Conservation (phyloP, 2,113 vertebrate species). For the Perca schrenkii region DNA sequence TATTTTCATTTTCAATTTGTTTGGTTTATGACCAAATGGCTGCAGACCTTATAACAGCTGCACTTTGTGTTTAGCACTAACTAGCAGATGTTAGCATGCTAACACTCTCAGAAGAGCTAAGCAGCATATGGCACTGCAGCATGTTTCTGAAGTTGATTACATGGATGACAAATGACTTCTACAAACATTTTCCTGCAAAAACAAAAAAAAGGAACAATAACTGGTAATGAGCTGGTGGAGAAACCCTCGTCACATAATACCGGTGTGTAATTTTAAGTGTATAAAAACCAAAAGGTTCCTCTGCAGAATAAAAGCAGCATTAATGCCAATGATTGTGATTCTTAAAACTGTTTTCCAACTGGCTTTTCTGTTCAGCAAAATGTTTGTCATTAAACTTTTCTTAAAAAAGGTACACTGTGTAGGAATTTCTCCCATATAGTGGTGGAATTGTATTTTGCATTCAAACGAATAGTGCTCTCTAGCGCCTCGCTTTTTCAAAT, state of each 20-base stretch:
- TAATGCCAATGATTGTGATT: background rate
- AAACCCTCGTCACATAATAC: background rate
- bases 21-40: background rate
- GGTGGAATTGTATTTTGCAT: no score
- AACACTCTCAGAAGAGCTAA: background rate
- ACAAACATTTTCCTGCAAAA: background rate
- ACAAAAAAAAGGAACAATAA: background rate
- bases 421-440: no score
- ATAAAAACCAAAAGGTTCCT: background rate
- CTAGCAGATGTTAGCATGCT: background rate
- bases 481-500: no score
- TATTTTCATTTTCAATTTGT: background rate
- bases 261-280: no score
- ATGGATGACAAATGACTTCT: no score
- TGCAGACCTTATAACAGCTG: background rate
- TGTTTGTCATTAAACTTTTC: conserved; percentile 28
- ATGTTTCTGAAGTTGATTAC: background rate
- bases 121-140: background rate
- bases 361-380: conserved; percentile 7
- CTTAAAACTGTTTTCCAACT: background rate
- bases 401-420: no score
- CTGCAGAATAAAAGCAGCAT: background rate
- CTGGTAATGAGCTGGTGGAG: background rate
- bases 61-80: background rate
- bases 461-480: no score